These are phyloP conservation scores for Zaprionus kolodkinae DNA, from an alignment of 1,140 invertebrate genomes.

Conservation along the genomic window DNA sequence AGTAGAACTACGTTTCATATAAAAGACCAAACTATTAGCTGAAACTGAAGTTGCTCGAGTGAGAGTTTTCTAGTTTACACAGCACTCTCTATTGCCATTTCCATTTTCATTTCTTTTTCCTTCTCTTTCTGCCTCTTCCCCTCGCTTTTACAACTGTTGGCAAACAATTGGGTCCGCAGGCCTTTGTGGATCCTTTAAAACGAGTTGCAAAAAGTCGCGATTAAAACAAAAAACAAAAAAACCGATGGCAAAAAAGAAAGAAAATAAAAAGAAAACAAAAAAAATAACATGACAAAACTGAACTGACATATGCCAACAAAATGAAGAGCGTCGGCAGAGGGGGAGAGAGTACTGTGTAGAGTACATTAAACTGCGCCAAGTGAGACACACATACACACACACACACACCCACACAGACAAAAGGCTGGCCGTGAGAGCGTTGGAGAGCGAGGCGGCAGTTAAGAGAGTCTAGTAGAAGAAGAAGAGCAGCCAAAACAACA, in stretches of 20 bases:
- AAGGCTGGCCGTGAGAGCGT: not conserved
- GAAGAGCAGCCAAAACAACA: conserved; percentile 27
- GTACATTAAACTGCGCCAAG: conserved; percentile 73
- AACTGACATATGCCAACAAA: conserved; percentile 63
- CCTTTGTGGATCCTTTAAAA: conserved; percentile 18
- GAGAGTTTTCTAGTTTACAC: conserved; percentile 15
- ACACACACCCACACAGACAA: not conserved
- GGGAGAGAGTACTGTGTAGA: conserved; percentile 45
- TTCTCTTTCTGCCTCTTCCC: not conserved
- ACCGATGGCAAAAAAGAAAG: not conserved
- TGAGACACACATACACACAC: conserved; percentile 17
- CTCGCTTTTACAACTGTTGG: conserved; percentile 10
- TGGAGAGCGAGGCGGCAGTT: not conserved
- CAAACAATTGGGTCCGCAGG: conserved; percentile 16
- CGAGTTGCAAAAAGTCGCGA: conserved; percentile 11
- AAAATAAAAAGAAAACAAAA: not conserved
- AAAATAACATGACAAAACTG: conserved; percentile 41
- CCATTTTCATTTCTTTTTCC: not conserved
- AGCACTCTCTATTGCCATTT: conserved; percentile 6
- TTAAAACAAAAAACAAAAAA: conserved; percentile 18
- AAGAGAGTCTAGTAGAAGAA: not conserved
- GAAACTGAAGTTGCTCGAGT: not conserved
- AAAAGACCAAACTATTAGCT: conserved; percentile 17
- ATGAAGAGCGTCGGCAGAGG: conserved; percentile 24
- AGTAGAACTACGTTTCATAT: not conserved